Evolutionary conservation across 2,888 invertebrate genomes (phyloP), one percentile per base, ranked within the genome.

Genomic region (Agapostemon virescens): DNA sequence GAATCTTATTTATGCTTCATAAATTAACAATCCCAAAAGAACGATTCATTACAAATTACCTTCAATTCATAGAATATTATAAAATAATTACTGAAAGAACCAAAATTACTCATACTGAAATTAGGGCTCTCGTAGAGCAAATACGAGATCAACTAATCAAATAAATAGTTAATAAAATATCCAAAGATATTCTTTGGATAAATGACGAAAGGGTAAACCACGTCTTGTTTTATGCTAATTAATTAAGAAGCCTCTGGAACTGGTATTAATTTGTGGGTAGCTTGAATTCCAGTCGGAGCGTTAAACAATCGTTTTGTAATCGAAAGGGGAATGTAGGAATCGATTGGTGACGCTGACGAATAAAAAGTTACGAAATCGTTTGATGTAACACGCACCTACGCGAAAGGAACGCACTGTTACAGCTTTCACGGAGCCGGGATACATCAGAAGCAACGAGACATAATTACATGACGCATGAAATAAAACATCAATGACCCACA

Each of bases 401-500:
- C 63, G 77, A 61, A n/a, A 49, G 38, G 45, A 42, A 74, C 74
- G 38, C 70, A 74, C 66, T 68, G 77, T 69, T 69, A 55, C 72
- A 45, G 20, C 73, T 67, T 66, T 68, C 67, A 26, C 42, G 69
- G 15, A 11, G 66, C 33, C 61, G 69, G 83, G 73, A n/a, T 49
- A 3, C 63, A 58, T 81, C 68, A 74, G 42, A 42, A 73, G 74
- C 81, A 66, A 76, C 68, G 74, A 77, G 74, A 69, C 49, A 64
- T 36, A 61, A 61, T 61, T 55, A 68, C 64, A 63, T 49, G 52
- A 70, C 67, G 42, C 36, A 64, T 67, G 63, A 79, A 79, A 84
- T 79, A 71, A 72, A 74, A 70, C 76, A 63, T 58, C 66, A 52
- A 36, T 82, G 86, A 85, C 85, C 85, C 58, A 84, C 52, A 86